Evolutionary conservation across 2,888 invertebrate species (phyloP).

Genomic region (Camponotus fellah): DNA sequence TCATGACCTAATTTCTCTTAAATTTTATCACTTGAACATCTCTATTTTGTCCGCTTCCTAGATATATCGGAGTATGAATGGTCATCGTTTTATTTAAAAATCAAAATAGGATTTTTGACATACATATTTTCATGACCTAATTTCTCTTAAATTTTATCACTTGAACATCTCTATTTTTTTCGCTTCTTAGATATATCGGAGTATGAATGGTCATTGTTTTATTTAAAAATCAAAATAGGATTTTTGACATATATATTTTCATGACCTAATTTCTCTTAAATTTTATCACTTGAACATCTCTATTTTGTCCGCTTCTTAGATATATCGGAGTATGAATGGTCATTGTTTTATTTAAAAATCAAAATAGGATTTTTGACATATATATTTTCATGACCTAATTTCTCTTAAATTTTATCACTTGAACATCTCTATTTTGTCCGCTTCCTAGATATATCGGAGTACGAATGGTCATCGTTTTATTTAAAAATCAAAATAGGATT

Average conservation of each 20-base stretch:
- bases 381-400: background rate
- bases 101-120: background rate
- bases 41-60: no score
- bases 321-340: background rate
- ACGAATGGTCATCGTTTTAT: no score
- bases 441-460: no score
- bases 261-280: background rate
- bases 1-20: background rate
- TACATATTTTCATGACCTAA: background rate
- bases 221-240: background rate
- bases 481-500: no score
- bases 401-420: background rate
- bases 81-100: background rate
- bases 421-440: no score
- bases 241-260: background rate
- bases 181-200: background rate
- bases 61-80: background rate
- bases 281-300: background rate
- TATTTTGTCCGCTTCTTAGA: no score
- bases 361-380: background rate
- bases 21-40: background rate
- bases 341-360: background rate
- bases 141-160: background rate
- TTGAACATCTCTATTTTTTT: no score
- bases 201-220: background rate